Evolutionary conservation across 2,113 vertebrate genomes (phyloP), one percentile per base, ranked within the genome.

Genomic region (Corydoras maculifer): DNA sequence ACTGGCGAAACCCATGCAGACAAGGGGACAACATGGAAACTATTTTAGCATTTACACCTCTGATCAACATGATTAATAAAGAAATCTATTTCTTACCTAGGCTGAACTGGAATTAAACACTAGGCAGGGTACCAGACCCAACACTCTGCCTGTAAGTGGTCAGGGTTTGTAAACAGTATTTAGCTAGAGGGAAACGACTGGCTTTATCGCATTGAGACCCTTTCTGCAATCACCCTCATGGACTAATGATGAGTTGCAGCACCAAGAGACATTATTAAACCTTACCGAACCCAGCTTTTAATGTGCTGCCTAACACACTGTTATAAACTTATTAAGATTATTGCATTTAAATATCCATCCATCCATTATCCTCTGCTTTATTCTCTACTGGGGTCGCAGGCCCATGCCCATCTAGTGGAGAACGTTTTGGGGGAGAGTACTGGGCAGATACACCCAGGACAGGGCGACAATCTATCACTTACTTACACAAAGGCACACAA

Each of bases 211-310:
- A 43, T 35, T 30, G 29, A 68, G 67, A 73, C 65, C 58, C 70
- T 62, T 29, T 51, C 58, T 68, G 58, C 69, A 70, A 73, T 70
- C 67, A 74, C 68, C 71, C 73, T 62, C 48, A 72, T 72, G 76
- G 74, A 69, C 77, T 76, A 78, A 76, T 76, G 57, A 72, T 50
- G 58, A 61, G 67, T 71, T 65, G 5, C 65, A 63, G 65, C 49
- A 49, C 61, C 68, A 60, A 58, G 64, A 74, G 31, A 65, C 14
- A 51, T 18, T 12, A 49, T n/a, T 49, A 25, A 58, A 25, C 60
- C 53, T 35, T 62, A 8, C 59, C 49, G 29, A 18, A 18, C 51
- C 51, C 68, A 30, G 35, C 8, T 8, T 14, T 9, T 13, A n/a
- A 12, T 3, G 10, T 0, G 12, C 18, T 69, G 10, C 58, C 57